These are phyloP conservation scores for Sylvilagus floridanus DNA, from an alignment of 2,797 vertebrate species.

Conservation along the genomic window DNA sequence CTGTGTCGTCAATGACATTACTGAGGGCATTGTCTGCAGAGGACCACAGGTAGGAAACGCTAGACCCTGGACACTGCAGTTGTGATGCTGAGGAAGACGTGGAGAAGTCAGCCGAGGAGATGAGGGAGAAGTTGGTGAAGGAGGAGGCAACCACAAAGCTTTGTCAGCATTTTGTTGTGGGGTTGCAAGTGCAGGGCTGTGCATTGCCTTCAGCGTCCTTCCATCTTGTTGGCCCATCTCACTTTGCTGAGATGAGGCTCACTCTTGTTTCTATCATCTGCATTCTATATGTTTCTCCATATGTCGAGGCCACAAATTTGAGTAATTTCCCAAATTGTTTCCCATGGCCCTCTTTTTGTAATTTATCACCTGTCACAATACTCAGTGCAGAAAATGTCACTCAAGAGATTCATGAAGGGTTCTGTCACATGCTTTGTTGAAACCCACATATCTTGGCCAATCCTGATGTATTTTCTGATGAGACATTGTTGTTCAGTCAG, in stretches of 20 bases:
- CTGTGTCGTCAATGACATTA: neutral
- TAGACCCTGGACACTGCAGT: neutral
- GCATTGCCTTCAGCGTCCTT: neutral
- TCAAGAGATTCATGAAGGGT: neutral
- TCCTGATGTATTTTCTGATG: neutral
- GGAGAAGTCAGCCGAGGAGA: too few relatives aligned
- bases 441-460: neutral
- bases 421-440: too few relatives aligned
- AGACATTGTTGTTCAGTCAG: neutral
- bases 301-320: neutral
- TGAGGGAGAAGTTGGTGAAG: too few relatives aligned
- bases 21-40: rapidly evolving
- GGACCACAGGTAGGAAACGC: neutral
- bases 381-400: neutral
- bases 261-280: neutral
- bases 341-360: neutral
- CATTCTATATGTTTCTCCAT: neutral
- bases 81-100: neutral
- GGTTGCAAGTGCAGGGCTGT: neutral
- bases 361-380: neutral
- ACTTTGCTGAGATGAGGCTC: neutral
- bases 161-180: neutral
- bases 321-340: neutral
- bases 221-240: neutral
- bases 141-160: too few relatives aligned